Evolutionary conservation across 2,113 vertebrate species (phyloP).

Genomic region (Zosterops lateralis): DNA sequence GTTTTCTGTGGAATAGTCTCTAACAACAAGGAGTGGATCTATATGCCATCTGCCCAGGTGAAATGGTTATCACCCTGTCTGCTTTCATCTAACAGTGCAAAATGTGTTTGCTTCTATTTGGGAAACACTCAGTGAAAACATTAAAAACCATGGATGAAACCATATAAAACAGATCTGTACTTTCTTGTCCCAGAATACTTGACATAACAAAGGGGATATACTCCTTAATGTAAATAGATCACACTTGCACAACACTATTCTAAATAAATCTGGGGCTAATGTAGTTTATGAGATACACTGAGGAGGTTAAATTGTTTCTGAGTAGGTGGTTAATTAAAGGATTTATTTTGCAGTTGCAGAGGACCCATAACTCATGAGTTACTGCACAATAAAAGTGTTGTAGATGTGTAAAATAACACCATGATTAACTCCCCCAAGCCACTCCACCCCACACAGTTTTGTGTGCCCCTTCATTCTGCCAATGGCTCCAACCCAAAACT

Average conservation of each 20-base stretch:
- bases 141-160: conserved; percentile 8
- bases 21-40: background rate
- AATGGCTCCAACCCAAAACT: background rate
- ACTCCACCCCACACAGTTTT: background rate
- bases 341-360: conserved; percentile 71
- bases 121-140: background rate
- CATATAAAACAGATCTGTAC: conserved; percentile 6
- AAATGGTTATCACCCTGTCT: background rate
- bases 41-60: background rate
- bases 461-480: background rate
- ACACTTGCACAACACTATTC: conserved; percentile 19
- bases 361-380: conserved; percentile 67
- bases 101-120: background rate
- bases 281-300: conserved; percentile 62
- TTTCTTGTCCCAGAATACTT: background rate
- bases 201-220: background rate
- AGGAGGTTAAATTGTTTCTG: conserved; percentile 69
- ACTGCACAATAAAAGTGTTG: conserved; percentile 71
- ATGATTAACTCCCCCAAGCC: conserved; percentile 33
- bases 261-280: conserved; percentile 62
- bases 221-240: conserved; percentile 49
- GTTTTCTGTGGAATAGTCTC: background rate
- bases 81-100: background rate
- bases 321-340: conserved; percentile 72
- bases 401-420: conserved; percentile 69